Evolutionary conservation across 2,888 invertebrate species (phyloP), one percentile per base, ranked within the genome.

Genomic region (Brenthis daphne): DNA sequence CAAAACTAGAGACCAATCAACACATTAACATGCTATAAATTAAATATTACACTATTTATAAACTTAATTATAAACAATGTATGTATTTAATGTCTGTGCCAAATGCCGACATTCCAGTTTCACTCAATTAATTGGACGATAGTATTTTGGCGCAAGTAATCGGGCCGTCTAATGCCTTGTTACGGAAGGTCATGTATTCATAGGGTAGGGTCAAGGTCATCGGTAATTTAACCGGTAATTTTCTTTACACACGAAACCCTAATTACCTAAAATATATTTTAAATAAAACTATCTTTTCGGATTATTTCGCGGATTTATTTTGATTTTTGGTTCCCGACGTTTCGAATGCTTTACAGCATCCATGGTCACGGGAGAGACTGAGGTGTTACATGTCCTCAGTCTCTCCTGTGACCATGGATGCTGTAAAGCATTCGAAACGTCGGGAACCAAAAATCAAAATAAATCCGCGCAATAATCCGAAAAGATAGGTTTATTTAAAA

Each of bases 161-260:
- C 13, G 33, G 29, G 6, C 6, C 51, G 37, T 53, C 48, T 61
- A 61, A 51, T 50, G 37, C 33, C 55, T 54, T 53, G 43, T 67
- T 67, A 60, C 29, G 67, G 61, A 61, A 67, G 67, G 67, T 61
- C 67, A 67, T 67, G 67, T 56, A 61, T 56, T 24, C 8, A 60
- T 48, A 33, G 13, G 43, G 48, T 48, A 43, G 33, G 54, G 67
- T 67, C 61, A 60, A 61, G 67, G 67, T 67, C 24, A 20, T 20
- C 20, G 20, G 20, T 20, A 50, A 20, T 20, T 6, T 33, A 16
- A 6, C 16, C 37, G 3, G 11, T 51, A 12, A 16, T 37, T 16
- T 37, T 63, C 37, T 63, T 50, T 60, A 60, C 53, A 53, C 37
- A 14, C 33, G n/a, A 0, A 53, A 14, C 43, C 33, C 53, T 51